Percentiles rank a stretch among this genome's conserved stretches.
phyloP scores from a whole-genome alignment of 1,140 invertebrate genomes.

The Eciton burchellii region DNA sequence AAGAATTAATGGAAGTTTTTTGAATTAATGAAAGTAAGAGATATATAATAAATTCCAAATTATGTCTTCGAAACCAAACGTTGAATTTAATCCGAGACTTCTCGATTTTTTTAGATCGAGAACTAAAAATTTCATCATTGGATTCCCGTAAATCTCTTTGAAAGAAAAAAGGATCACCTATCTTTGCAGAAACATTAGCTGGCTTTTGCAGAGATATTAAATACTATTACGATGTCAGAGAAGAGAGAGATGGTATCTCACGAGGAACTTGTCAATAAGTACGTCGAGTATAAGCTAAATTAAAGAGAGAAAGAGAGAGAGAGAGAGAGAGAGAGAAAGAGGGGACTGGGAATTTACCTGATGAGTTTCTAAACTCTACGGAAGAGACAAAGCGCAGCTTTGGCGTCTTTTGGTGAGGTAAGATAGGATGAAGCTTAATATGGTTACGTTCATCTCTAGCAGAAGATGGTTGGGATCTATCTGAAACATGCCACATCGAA shows the following conservation, averaged over 20 bases:
- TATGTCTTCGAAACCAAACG: background rate
- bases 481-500: conserved; percentile 87
- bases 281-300: conserved; percentile 50
- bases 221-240: background rate
- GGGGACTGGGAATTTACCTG: conserved; percentile 86
- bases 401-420: conserved; percentile 87
- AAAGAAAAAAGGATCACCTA: background rate
- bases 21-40: too few relatives aligned
- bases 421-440: conserved; percentile 86
- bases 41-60: conserved; percentile 29
- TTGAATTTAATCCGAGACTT: background rate
- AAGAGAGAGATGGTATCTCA: background rate
- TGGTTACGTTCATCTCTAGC: conserved; percentile 86
- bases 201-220: too few relatives aligned
- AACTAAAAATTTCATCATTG: background rate
- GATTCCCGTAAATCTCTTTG: conserved; percentile 11
- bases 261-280: conserved; percentile 25
- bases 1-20: conserved; percentile 8
- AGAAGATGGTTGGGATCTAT: conserved; percentile 87
- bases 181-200: conserved; percentile 26
- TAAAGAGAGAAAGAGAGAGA: too few relatives aligned
- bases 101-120: background rate
- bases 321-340: too few relatives aligned
- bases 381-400: conserved; percentile 93
- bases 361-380: conserved; percentile 90